Conservation (phyloP, 2,113 vertebrate species). For the Vicugna pacos region DNA sequence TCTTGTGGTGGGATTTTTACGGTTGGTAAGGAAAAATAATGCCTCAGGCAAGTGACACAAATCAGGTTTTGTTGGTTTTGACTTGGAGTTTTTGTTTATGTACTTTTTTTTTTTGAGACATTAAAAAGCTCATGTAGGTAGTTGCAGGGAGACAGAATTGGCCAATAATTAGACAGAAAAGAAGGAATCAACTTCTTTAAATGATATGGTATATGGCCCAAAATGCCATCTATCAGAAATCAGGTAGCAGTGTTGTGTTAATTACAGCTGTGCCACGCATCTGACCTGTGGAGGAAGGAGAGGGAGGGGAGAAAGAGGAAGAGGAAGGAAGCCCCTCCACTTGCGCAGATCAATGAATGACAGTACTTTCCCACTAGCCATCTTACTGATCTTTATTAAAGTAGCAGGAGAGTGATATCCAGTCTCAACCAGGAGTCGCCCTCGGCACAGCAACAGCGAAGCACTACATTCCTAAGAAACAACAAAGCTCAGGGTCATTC, state of each 20-base stretch:
- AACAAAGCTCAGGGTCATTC: not conserved
- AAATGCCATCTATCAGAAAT: not conserved
- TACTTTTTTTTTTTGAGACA: not conserved
- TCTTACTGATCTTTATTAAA: not conserved
- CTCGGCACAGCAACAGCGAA: not conserved
- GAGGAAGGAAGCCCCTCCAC: not conserved
- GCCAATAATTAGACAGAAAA: not conserved
- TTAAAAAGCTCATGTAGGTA: not conserved
- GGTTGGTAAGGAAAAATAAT: not conserved
- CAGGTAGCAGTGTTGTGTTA: not conserved
- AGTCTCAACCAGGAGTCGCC: not conserved
- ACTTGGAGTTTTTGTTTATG: not conserved
- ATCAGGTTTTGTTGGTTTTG: slow-evolving; percentile 8
- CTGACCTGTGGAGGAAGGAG: not conserved
- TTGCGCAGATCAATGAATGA: not conserved
- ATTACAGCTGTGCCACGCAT: not conserved
- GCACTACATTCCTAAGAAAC: not conserved
- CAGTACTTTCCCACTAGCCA: not conserved
- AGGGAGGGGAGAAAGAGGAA: not conserved
- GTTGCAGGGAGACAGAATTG: not conserved
- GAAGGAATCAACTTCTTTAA: not conserved
- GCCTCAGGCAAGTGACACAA: not conserved
- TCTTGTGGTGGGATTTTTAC: slow-evolving; percentile 55
- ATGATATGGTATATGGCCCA: not conserved
- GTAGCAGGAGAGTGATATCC: not conserved